Conservation (phyloP, 1,140 invertebrate species). For the Camponotus pennsylvanicus region DNA sequence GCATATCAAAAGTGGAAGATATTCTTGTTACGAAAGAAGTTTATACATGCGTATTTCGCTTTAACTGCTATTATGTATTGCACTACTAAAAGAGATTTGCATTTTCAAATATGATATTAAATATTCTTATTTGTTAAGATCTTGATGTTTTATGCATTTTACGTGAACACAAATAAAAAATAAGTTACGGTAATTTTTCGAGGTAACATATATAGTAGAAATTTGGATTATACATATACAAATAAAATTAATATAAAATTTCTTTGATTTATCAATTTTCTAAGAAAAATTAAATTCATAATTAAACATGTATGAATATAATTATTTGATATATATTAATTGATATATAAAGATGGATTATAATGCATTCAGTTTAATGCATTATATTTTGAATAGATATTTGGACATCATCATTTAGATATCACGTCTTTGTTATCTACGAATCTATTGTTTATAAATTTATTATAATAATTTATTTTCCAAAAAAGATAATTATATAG, state of each 20-base stretch:
- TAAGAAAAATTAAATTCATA: not conserved
- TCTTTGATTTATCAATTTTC: not conserved
- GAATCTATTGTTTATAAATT: not conserved
- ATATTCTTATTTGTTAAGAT: not conserved
- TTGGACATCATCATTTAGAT: not conserved
- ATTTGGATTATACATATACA: not conserved
- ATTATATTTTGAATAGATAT: not conserved
- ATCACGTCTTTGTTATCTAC: not conserved
- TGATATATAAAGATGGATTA: too few species aligned
- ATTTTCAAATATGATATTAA: slow-evolving; percentile 13
- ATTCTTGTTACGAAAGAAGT: slow-evolving; percentile 3
- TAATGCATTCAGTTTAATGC: not conserved
- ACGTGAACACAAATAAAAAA: not conserved
- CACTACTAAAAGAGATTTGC: not conserved
- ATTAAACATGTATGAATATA: not conserved
- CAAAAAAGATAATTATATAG: not conserved
- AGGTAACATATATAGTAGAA: not conserved
- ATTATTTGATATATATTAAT: not conserved
- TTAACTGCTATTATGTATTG: not conserved
- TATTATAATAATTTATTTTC: not conserved
- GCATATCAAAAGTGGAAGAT: slow-evolving; percentile 20
- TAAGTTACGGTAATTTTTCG: not conserved
- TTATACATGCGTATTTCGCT: slow-evolving; percentile 14
- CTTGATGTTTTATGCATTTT: not conserved
- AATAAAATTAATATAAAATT: not conserved